These are phyloP conservation scores for Cydia splendana DNA, from an alignment of 1,140 invertebrate genomes.

Conservation along the genomic window DNA sequence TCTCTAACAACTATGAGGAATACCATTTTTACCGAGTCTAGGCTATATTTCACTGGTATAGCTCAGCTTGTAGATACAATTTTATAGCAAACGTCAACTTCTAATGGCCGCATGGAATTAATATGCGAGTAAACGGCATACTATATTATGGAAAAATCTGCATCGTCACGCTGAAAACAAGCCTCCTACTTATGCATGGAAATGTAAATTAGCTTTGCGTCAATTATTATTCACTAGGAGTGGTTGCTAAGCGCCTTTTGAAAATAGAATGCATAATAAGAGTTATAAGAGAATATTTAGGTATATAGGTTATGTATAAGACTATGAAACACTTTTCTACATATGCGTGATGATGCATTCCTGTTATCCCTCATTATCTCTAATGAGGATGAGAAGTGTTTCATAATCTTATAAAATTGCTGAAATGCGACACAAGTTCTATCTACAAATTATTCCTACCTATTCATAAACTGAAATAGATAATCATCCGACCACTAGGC, in stretches of 20 bases:
- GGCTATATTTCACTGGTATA: too few species aligned
- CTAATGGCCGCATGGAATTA: not conserved
- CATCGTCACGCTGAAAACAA: conserved; percentile 4
- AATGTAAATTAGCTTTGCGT: conserved; percentile 14
- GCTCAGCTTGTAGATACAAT: too few species aligned
- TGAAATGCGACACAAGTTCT: not conserved
- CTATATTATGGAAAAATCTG: not conserved
- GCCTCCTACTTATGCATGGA: conserved; percentile 18
- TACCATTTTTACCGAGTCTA: too few species aligned
- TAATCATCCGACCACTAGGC: too few species aligned
- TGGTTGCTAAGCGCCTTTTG: conserved; percentile 14
- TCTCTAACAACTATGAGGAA: too few species aligned
- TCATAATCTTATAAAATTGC: not conserved
- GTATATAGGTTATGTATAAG: too few species aligned
- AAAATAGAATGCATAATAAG: conserved; percentile 2
- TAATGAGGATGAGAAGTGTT: not conserved
- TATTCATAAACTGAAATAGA: too few species aligned
- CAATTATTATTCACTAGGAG: conserved; percentile 25
- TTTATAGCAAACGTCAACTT: not conserved
- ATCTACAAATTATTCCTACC: too few species aligned
- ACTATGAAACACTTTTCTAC: too few species aligned
- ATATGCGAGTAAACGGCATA: not conserved
- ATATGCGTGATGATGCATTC: too few species aligned
- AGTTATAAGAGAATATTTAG: not conserved
- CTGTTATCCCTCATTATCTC: too few species aligned